phyloP scores from a whole-genome alignment of 1,140 invertebrate species.

The Cherax quadricarinatus region DNA sequence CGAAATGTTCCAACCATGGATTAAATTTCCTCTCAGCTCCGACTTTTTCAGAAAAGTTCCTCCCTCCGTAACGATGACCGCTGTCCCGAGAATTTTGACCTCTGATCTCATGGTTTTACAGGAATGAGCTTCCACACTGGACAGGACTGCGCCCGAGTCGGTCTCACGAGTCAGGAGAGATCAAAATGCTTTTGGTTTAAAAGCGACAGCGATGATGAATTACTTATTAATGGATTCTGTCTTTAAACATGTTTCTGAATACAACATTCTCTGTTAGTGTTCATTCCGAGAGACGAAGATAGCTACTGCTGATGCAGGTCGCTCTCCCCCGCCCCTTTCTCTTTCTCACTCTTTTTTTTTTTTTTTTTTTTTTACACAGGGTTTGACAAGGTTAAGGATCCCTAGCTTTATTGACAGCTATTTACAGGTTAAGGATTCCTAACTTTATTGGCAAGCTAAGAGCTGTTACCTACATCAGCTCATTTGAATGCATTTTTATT shows the following conservation, averaged over 20 bases:
- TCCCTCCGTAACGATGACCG: not conserved
- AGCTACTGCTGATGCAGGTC: not conserved
- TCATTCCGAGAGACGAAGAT: not conserved
- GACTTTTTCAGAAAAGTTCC: not conserved
- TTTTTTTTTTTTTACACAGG: too few relatives aligned
- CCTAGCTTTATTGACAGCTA: too few relatives aligned
- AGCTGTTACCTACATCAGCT: too few relatives aligned
- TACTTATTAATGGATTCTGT: not conserved
- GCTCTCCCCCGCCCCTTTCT: not conserved
- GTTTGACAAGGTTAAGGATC: too few relatives aligned
- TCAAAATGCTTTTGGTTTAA: too few relatives aligned
- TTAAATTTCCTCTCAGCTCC: slow-evolving; percentile 5
- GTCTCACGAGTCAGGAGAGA: not conserved
- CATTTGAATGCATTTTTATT: too few relatives aligned
- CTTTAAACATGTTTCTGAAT: not conserved
- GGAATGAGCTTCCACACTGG: not conserved
- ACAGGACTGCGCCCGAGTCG: not conserved
- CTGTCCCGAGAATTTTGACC: not conserved
- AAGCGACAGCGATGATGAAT: not conserved
- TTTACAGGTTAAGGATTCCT: too few relatives aligned
- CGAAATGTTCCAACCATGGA: not conserved
- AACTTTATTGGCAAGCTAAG: too few relatives aligned
- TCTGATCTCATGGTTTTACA: not conserved
- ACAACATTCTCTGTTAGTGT: not conserved
- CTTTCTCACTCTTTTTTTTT: slow-evolving; percentile 2